These are phyloP conservation scores for Melospiza georgiana DNA, from an alignment of 2,113 vertebrate species.

Conservation along the genomic window DNA sequence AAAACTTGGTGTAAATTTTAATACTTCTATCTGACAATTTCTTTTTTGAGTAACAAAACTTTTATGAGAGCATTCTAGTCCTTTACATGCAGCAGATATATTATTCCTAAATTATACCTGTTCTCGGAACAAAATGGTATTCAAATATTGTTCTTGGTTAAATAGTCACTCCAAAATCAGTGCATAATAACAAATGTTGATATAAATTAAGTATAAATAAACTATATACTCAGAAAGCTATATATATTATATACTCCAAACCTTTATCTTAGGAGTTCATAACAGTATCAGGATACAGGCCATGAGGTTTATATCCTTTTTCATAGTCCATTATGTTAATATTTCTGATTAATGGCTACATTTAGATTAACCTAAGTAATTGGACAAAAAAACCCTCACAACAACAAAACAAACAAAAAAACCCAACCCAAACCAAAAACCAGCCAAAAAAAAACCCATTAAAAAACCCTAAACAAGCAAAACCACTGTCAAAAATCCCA, in stretches of 20 bases:
- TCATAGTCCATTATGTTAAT: not conserved
- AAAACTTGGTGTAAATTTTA: not conserved
- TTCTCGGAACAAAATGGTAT: not conserved
- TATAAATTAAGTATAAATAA: not conserved
- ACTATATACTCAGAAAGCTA: not conserved
- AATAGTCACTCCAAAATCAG: not conserved
- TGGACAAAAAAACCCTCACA: not conserved
- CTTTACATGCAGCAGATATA: not conserved
- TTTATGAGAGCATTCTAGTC: not conserved
- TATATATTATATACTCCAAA: not conserved
- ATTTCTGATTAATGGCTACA: not conserved
- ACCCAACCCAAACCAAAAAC: not conserved
- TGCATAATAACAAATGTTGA: not conserved
- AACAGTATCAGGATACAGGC: not conserved
- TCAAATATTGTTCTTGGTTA: not conserved
- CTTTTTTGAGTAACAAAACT: not conserved
- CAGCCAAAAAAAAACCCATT: not conserved
- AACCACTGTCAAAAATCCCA: not conserved
- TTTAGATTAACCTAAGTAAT: not conserved
- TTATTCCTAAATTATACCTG: not conserved
- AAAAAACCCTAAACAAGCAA: not conserved
- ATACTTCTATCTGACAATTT: not conserved
- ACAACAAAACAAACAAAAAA: not conserved
- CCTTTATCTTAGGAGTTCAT: not conserved
- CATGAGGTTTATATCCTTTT: not conserved